Evolutionary conservation across 2,113 vertebrate genomes (phyloP), one percentile per base, ranked within the genome.

Genomic region (Ictidomys tridecemlineatus): DNA sequence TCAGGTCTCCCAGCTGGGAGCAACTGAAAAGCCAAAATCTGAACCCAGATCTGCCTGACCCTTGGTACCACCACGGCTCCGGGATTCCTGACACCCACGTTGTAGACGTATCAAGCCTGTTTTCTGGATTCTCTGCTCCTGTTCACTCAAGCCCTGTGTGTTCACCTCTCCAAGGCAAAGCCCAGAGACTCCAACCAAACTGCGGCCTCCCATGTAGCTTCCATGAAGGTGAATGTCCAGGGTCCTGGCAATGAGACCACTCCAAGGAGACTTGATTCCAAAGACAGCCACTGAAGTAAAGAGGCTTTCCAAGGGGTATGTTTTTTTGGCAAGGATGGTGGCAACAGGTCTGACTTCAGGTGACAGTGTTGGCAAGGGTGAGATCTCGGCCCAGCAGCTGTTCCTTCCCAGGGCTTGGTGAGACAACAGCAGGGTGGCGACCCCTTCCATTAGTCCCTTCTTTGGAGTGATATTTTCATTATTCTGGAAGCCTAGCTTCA

Each of bases 11-110:
- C 4, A 37, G 24, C 72, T 96, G 10, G n/a, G 79, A 42, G 26
- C 32, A 26, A 61, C 67, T 73, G 73, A 11, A 34, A 37, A 93
- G 56, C 11, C 34, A 72, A n/a, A 72, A 65, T 51, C 65, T 9
- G 45, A 94, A 37, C 42, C 34, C 69, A 83, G 32, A 91, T 39
- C 61, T 78, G 8, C 58, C 61, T 92, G 45, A n/a, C 34, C 11
- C 22, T 86, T 48, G 63, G 0, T 9, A 4, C 9, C 42, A 28
- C 11, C 39, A 30, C 2, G 22, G 39, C 14, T 37, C 56, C 12
- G 1, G 10, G 17, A n/a, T 18, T 12, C 16, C 37, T 2, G n/a
- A 30, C 2, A 56, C 3, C 11, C 1, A 0, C 45, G 8, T 45
- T 45, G 32, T n/a, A n/a, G n/a, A n/a, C n/a, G n/a, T n/a, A n/a